Evolutionary conservation across 2,888 invertebrate genomes (phyloP), one percentile per base, ranked within the genome.

Genomic region (Drosophila mayaguana): DNA sequence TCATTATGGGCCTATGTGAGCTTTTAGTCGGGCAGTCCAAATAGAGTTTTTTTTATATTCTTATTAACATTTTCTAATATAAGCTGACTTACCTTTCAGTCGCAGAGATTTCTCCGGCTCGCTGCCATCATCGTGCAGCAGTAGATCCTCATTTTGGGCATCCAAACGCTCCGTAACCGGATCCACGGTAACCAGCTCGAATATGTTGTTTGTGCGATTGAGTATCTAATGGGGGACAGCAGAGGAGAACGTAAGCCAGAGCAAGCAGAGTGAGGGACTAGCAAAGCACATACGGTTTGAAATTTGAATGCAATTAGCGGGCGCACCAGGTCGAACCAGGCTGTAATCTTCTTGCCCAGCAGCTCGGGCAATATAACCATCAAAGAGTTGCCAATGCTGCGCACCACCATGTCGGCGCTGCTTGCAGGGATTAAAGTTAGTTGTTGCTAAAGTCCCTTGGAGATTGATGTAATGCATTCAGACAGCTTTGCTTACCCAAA

Each of bases 181-280:
- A 67, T 98, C 97, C 7, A 97, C 96, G 0, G 98, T 97, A 51
- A 97, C 96, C 90, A 99, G 93, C 93, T 99, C 99, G 93, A 99
- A 99, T 80, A 99, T 98, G 92, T 99, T 99, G 93, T 99, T 99
- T 3, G 98, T 98, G 81, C 98, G 95, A 91, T 98, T 97, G 75
- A 98, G 93, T 88, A 99, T 98, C 98, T 98, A 91, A 54, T 5
- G 22, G 8, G 12, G 16, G 34, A 4, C 9, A 59, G n/a, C 11
- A 28, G 28, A 50, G 48, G 34, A n/a, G 14, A 11, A 34, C 6
- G 32, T 18, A 8, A 32, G 28, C 11, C 46, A 45, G 34, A 20
- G 34, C 34, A 51, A 9, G 16, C 20, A 7, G 16, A 6, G 9
- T 7, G 11, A 3, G 6, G 16, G 7, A 36, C 8, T 8, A 1